phyloP scores from a whole-genome alignment of 2,797 vertebrate genomes.

The Columba guinea region DNA sequence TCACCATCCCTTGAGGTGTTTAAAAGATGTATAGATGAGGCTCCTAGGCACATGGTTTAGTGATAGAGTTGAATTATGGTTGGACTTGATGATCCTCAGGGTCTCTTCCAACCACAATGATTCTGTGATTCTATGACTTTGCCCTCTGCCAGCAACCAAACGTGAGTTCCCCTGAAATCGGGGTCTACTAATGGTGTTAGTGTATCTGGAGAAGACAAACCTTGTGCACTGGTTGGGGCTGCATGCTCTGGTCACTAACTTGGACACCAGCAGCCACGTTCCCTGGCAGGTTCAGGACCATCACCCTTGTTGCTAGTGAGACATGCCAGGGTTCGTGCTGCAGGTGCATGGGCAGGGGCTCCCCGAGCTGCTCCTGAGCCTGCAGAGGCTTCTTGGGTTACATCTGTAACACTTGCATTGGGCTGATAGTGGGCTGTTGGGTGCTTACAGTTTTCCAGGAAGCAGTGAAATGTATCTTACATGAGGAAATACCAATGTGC shows the following conservation, averaged over 20 bases:
- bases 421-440: not conserved
- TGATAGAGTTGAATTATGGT: too few species aligned
- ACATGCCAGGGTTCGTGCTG: not conserved
- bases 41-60: too few species aligned
- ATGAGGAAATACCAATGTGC: slow-evolving; percentile 41
- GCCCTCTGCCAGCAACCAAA: not conserved
- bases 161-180: not conserved
- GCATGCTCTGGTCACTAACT: not conserved
- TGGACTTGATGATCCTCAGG: too few species aligned
- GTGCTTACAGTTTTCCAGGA: not conserved
- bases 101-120: too few species aligned
- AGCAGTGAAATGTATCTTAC: not conserved
- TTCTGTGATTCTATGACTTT: not conserved
- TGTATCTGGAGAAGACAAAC: not conserved
- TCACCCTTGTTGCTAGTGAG: rapidly evolving
- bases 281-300: not conserved
- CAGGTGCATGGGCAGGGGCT: not conserved
- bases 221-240: not conserved
- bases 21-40: too few species aligned
- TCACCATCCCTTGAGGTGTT: too few species aligned
- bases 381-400: not conserved
- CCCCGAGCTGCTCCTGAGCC: not conserved
- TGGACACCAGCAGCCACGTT: not conserved
- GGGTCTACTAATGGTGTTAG: not conserved
- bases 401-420: not conserved